phyloP scores from a whole-genome alignment of 2,113 vertebrate genomes.

The Megaleporinus macrocephalus region DNA sequence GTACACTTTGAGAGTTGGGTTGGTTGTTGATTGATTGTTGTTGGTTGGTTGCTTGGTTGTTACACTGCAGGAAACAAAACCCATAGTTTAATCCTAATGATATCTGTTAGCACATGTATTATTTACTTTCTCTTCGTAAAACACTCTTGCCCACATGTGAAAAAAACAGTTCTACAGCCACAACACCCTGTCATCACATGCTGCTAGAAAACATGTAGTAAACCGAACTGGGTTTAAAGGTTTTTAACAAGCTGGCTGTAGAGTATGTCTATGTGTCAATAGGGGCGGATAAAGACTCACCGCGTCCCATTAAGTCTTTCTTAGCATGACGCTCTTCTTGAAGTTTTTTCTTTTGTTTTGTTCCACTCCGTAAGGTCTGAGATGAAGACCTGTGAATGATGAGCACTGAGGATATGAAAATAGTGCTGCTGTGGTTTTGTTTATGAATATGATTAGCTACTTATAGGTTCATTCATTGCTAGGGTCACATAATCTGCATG shows the following conservation, averaged over 20 bases:
- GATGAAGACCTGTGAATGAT: background rate
- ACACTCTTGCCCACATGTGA: background rate
- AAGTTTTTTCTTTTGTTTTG: background rate
- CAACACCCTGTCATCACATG: conserved; percentile 34
- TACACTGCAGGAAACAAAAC: background rate
- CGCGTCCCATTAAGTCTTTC: background rate
- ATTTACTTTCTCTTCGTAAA: conserved; percentile 19
- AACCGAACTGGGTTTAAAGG: conserved; percentile 13
- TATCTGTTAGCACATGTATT: background rate
- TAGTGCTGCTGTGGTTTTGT: background rate
- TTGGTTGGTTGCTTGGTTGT: background rate
- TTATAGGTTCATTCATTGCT: background rate
- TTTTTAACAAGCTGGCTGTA: conserved; percentile 17
- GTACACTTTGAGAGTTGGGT: too few relatives aligned
- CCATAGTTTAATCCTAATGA: conserved; percentile 8
- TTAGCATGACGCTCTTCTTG: background rate
- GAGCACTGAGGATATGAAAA: background rate
- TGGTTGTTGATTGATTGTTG: too few relatives aligned
- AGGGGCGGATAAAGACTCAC: background rate
- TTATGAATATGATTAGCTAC: background rate
- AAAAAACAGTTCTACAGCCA: conserved; percentile 15
- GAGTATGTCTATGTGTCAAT: conserved; percentile 27
- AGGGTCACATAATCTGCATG: too few relatives aligned
- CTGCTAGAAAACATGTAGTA: conserved; percentile 24
- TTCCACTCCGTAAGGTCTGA: background rate